Evolutionary conservation across 2,797 vertebrate genomes (phyloP), one percentile per base, ranked within the genome.

Genomic region (Scomberomorus guttatus): DNA sequence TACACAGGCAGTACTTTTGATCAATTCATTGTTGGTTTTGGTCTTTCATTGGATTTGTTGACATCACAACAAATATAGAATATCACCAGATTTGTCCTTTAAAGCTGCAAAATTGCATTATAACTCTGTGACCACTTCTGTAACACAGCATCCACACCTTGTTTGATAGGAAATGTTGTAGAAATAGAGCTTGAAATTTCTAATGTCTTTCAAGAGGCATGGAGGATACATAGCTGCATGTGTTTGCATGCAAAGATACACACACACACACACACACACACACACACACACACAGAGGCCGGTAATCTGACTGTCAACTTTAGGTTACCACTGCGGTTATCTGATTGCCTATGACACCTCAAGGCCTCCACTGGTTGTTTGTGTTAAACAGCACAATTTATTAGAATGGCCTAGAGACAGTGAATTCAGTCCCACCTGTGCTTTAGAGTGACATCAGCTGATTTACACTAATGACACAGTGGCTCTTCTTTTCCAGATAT

Each of bases 381-480:
- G 68, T 25, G 8, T 60, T 54, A 8, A 73, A 50, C 42, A 15
- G 1, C 20, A 13, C 10, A 1, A 86, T 74, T 67, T 81, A 80
- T 77, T 37, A 69, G 34, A 63, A 34, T 34, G n/a, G 42, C 54
- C 67, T n/a, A 25, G 50, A 89, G 80, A 68, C 48, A 29, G 15
- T 20, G 42, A 65, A 63, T 56, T 51, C 54, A 27, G 27, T 62
- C 32, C 60, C 29, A 6, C 46, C 55, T 63, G 65, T 32, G 4
- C 67, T 72, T 57, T 18, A 2, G 24, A 6, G 17, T 83, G 80
- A 85, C 80, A 84, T 48, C 18, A 6, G 25, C 81, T 88, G 86
- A 92, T 91, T 91, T 84, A 82, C 74, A 59, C 88, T 83, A 84
- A 90, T 82, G 77, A 88, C 82, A 87, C 84, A 77, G 58, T 34